phyloP scores from a whole-genome alignment of 2,888 invertebrate genomes.

The Sepiola atlantica region DNA sequence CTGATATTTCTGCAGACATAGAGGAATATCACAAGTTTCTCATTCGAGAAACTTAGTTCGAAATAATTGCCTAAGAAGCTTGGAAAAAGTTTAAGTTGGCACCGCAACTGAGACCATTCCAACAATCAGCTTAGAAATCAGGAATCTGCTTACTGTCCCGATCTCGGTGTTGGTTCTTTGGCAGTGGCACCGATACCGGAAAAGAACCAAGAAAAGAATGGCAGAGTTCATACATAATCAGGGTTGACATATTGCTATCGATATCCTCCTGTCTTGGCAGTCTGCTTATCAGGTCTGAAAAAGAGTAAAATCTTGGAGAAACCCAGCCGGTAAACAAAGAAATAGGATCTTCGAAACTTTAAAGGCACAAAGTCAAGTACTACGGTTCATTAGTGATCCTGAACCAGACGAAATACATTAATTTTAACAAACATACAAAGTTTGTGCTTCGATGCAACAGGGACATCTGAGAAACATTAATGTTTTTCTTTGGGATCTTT shows the following conservation, averaged over 20 bases:
- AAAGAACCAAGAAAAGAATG: background rate
- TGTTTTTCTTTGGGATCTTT: background rate
- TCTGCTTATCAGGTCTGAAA: background rate
- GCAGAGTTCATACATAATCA: background rate
- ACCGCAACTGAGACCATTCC: background rate
- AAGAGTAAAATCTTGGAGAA: background rate
- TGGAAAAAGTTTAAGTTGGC: background rate
- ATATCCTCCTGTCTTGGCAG: background rate
- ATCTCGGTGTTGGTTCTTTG: background rate
- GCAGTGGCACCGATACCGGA: background rate
- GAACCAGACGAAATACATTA: too few relatives aligned
- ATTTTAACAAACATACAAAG: background rate
- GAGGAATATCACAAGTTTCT: background rate
- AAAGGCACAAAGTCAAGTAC: background rate
- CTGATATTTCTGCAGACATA: background rate
- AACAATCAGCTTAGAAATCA: constrained; percentile 32
- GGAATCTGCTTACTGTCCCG: background rate
- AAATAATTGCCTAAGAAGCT: background rate
- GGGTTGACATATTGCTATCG: background rate
- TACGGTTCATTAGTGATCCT: background rate
- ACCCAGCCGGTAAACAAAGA: background rate
- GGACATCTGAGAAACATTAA: background rate
- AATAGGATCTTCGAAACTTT: background rate
- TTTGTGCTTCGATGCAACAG: background rate
- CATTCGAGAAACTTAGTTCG: background rate